A percentile compares a stretch with the other conserved stretches of the same genome.
phyloP scores from a whole-genome alignment of 2,888 invertebrate genomes.

The Mimachlamys varia region DNA sequence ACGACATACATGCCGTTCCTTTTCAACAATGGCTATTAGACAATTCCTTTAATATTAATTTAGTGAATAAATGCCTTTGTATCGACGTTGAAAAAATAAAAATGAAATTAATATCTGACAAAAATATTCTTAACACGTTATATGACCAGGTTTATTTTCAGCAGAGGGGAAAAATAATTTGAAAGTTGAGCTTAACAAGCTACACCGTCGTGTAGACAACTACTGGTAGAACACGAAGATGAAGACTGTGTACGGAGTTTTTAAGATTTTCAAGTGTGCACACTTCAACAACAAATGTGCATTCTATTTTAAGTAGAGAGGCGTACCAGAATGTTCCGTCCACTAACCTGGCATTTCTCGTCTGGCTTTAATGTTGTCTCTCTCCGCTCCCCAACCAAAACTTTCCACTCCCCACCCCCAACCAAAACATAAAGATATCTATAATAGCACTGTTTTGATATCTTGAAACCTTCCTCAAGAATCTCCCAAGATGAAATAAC shows the following conservation, averaged over 20 bases:
- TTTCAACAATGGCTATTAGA: no score
- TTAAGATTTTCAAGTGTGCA: neutral
- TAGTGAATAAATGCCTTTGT: no score
- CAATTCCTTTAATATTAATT: no score
- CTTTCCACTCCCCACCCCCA: no score
- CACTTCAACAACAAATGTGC: conserved; percentile 7
- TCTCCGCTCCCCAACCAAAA: neutral
- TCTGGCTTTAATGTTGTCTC: neutral
- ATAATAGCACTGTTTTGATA: neutral
- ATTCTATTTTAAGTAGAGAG: neutral
- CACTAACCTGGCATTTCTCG: neutral
- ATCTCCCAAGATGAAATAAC: neutral
- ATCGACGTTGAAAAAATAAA: no score
- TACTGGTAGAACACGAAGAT: neutral
- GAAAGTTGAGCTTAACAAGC: neutral
- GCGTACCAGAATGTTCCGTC: neutral
- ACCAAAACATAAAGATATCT: neutral
- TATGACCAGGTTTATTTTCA: no score
- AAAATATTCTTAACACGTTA: no score
- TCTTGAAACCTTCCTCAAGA: neutral
- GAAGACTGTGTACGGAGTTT: neutral
- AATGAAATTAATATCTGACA: no score
- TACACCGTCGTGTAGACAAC: neutral
- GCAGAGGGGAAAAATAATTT: neutral
- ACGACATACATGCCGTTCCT: no score